Conservation (phyloP, 1,140 invertebrate species). For the Brachionus koreanus region DNA sequence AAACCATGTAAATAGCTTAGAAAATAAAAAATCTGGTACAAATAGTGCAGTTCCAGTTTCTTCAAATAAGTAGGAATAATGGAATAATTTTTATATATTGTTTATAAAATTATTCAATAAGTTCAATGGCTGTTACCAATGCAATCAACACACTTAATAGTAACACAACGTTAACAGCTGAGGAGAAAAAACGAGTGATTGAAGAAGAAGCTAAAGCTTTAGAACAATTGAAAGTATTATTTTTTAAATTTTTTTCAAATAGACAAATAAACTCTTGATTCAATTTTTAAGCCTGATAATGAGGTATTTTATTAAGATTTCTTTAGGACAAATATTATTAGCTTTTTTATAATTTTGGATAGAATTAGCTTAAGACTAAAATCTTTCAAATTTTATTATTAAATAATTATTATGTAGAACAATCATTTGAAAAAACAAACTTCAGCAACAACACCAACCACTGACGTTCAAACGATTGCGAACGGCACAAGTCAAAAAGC, state of each 20-base stretch:
- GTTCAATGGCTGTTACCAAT: neutral
- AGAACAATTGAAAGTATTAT: constrained; percentile 41
- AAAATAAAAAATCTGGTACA: constrained; percentile 20
- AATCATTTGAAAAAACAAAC: constrained; percentile 44
- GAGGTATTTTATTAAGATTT: constrained; percentile 5
- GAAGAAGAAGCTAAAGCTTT: constrained; percentile 43
- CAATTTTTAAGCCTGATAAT: neutral
- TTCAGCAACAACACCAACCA: constrained; percentile 15
- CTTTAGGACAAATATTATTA: neutral
- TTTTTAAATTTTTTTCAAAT: neutral
- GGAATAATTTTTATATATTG: neutral
- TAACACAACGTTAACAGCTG: constrained; percentile 25
- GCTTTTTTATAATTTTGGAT: neutral
- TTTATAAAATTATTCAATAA: neutral
- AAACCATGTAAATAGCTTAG: constrained; percentile 70
- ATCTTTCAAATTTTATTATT: neutral
- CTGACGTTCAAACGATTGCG: neutral
- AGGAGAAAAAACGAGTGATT: constrained; percentile 19
- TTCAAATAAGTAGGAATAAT: neutral
- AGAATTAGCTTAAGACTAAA: neutral
- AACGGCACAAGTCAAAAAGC: neutral
- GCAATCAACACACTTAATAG: constrained; percentile 32
- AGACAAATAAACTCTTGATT: neutral
- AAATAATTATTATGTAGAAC: neutral
- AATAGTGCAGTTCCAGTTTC: neutral